Percentiles rank a stretch among this genome's conserved stretches.
Conservation (phyloP, 2,797 vertebrate species). For the Galagoides demidoff region DNA sequence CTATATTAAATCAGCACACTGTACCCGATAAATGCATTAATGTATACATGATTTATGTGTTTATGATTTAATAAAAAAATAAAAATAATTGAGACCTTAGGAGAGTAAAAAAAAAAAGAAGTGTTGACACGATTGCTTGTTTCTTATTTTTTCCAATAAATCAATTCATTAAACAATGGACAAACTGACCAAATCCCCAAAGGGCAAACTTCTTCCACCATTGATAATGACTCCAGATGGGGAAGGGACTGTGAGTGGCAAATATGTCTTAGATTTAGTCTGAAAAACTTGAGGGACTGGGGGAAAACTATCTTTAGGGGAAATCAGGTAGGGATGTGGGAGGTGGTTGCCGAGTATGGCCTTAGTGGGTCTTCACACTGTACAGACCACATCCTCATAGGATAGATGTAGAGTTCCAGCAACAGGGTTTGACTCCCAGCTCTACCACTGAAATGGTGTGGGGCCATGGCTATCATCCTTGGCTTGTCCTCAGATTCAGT, state of each 20-base stretch:
- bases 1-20: too few relatives aligned
- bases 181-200: neutral
- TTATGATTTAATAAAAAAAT: too few relatives aligned
- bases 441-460: too few relatives aligned
- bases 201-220: neutral
- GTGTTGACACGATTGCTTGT: neutral
- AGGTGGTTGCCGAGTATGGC: rapidly evolving
- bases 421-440: neutral
- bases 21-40: too few relatives aligned
- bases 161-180: neutral
- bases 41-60: too few relatives aligned
- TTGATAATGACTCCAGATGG: neutral
- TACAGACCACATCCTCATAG: rapidly evolving
- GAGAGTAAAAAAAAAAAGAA: neutral
- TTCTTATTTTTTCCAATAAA: conserved; percentile 23
- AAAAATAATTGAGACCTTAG: neutral
- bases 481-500: neutral
- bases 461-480: neutral
- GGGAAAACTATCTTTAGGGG: too few relatives aligned
- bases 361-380: neutral
- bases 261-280: neutral
- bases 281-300: neutral
- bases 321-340: rapidly evolving
- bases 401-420: neutral
- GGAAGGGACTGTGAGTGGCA: neutral